Conservation (phyloP, 2,888 invertebrate genomes). For the Beris chalybata region DNA sequence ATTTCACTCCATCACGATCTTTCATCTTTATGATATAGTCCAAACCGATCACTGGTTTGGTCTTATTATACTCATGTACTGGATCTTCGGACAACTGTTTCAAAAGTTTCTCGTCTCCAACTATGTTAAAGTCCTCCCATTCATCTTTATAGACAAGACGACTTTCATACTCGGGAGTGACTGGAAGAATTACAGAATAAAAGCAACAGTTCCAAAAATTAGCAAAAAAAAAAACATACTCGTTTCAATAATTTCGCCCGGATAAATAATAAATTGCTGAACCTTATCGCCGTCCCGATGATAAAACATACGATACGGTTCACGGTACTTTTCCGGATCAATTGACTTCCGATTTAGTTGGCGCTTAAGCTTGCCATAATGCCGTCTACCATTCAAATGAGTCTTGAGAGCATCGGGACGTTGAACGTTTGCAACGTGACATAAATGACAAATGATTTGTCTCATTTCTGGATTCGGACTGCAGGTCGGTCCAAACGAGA, state of each 20-base stretch:
- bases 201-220: neutral
- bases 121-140: slow-evolving; percentile 30
- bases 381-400: slow-evolving; percentile 33
- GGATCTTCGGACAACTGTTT: slow-evolving; percentile 24
- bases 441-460: slow-evolving; percentile 36
- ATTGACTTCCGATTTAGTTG: slow-evolving; percentile 1
- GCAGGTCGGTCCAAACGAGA: slow-evolving; percentile 35
- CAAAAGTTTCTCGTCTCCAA: slow-evolving; percentile 2
- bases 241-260: slow-evolving; percentile 32
- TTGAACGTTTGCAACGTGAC: slow-evolving; percentile 16
- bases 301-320: slow-evolving; percentile 16
- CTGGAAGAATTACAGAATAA: slow-evolving; percentile 21
- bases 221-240: slow-evolving; percentile 18
- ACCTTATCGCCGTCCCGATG: slow-evolving; percentile 1
- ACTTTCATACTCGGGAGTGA: slow-evolving; percentile 33
- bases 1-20: neutral
- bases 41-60: slow-evolving; percentile 34
- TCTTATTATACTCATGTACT: slow-evolving; percentile 34
- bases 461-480: neutral
- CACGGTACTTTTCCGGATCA: slow-evolving; percentile 1
- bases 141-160: slow-evolving; percentile 29
- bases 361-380: slow-evolving; percentile 9
- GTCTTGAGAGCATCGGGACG: neutral
- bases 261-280: slow-evolving; percentile 31
- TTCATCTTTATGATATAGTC: slow-evolving; percentile 35